phyloP scores from a whole-genome alignment of 2,888 invertebrate genomes.

The Temnothorax unifasciatus region DNA sequence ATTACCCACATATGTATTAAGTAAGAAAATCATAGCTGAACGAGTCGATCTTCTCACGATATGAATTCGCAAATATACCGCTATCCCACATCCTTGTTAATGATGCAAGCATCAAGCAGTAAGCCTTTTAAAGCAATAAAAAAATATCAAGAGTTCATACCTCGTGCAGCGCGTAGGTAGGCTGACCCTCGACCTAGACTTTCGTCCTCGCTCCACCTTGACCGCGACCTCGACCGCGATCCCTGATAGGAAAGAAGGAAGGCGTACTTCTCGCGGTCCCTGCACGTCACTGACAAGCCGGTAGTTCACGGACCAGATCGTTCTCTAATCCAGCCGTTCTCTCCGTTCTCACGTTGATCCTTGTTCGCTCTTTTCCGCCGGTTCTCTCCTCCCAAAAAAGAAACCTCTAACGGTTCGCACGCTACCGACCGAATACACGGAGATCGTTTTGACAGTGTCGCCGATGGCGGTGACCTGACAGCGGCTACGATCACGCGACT shows the following conservation, averaged over 20 bases:
- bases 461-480: neutral
- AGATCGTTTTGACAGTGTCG: neutral
- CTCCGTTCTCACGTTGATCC: neutral
- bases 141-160: constrained; percentile 8
- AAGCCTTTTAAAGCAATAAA: neutral
- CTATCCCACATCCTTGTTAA: constrained; percentile 11
- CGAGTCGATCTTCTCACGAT: neutral
- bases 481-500: constrained; percentile 11
- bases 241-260: constrained; percentile 43
- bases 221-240: constrained; percentile 57
- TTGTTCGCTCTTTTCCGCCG: neutral
- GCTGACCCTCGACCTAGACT: constrained; percentile 50
- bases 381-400: neutral
- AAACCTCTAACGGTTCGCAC: constrained; percentile 12
- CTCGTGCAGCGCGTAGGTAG: constrained; percentile 25
- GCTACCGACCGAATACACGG: constrained; percentile 14
- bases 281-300: constrained; percentile 29
- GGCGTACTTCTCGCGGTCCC: neutral
- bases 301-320: neutral
- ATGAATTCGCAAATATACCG: neutral
- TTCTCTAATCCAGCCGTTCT: constrained; percentile 6
- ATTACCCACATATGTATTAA: neutral
- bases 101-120: constrained; percentile 3
- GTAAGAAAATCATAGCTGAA: neutral
- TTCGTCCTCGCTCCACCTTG: constrained; percentile 48